phyloP scores from a whole-genome alignment of 2,797 vertebrate species.

The Carcharodon carcharias region DNA sequence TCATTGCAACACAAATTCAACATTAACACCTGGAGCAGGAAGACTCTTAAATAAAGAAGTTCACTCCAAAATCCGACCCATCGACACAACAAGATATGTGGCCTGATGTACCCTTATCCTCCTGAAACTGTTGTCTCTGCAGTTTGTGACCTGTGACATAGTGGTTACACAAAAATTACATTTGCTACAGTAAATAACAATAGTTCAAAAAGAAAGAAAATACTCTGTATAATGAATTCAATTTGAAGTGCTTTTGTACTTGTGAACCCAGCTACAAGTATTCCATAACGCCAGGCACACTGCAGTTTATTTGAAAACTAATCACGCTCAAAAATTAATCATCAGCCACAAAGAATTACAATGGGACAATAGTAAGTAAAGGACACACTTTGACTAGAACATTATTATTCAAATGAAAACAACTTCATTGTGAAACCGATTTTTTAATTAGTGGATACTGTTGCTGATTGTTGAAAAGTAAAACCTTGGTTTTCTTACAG shows the following conservation, averaged over 20 bases:
- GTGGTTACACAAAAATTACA: not conserved
- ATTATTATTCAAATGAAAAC: constrained; percentile 34
- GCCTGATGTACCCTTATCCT: not conserved
- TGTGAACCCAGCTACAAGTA: not conserved
- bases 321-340: constrained; percentile 36
- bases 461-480: not conserved
- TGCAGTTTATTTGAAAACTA: constrained; percentile 20
- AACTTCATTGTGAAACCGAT: constrained; percentile 11
- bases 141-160: not conserved
- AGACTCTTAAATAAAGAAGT: not conserved
- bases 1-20: no score
- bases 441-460: not conserved
- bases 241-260: not conserved
- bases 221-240: constrained; percentile 2
- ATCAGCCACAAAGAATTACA: constrained; percentile 26
- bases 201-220: not conserved
- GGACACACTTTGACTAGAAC: not conserved
- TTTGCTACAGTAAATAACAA: not conserved
- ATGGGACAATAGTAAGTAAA: constrained; percentile 18
- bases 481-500: not conserved
- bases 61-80: not conserved
- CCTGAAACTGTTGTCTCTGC: not conserved
- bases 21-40: not conserved
- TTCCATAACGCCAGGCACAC: not conserved
- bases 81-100: no score